These are phyloP conservation scores for Saguinus midas DNA, from an alignment of 2,113 vertebrate genomes.

Conservation along the genomic window DNA sequence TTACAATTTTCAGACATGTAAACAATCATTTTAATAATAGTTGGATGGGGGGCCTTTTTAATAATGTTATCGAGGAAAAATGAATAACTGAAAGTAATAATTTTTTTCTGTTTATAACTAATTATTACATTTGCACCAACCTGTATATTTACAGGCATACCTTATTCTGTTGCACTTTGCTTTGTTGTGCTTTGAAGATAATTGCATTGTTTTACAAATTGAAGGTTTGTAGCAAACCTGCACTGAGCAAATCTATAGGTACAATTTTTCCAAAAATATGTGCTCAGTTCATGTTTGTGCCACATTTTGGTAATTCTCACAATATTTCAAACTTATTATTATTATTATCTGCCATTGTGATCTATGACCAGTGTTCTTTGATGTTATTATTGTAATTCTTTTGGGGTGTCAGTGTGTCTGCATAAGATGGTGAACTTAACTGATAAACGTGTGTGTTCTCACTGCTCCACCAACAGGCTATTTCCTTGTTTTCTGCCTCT, in stretches of 20 bases:
- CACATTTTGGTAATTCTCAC: neutral
- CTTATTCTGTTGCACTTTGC: neutral
- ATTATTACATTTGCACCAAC: neutral
- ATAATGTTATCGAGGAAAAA: constrained; percentile 16
- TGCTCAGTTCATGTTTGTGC: neutral
- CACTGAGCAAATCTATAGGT: neutral
- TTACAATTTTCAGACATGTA: neutral
- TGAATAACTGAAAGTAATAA: neutral
- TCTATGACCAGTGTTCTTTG: neutral
- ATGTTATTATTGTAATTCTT: neutral
- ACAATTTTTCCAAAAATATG: neutral
- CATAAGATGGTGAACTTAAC: neutral
- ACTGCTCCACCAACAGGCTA: neutral
- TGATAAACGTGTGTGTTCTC: neutral
- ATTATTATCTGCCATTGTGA: neutral
- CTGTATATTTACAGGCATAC: neutral
- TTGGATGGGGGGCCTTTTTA: neutral
- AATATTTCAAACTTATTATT: neutral
- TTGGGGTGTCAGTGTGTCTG: neutral
- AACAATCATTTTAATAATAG: neutral
- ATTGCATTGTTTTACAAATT: neutral
- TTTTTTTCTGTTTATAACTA: neutral
- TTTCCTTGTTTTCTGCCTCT: neutral
- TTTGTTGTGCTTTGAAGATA: neutral
- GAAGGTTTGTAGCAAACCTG: neutral